Base-by-base conservation (phyloP, 2,888 invertebrate genomes). In the Charanyca ferruginea region DNA sequence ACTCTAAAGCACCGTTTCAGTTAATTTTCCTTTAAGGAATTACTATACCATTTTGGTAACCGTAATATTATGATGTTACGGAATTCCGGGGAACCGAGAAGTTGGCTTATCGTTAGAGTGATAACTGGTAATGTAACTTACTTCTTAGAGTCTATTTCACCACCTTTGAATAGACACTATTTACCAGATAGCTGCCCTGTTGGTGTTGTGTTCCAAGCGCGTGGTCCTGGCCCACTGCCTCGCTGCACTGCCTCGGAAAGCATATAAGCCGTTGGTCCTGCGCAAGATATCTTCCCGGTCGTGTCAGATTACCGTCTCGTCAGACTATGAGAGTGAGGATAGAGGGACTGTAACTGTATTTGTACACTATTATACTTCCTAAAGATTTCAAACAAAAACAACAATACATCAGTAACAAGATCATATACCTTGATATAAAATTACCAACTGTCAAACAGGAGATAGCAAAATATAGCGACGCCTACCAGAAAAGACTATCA, bases 1-100 rank as follows among this genome's bases (percentile, higher is more conserved):
- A 47, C 5, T 41, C 22, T 41, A 32, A 47, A 52, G 38, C 22
- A 13, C 20, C n/a, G 47, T 47, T 66, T 52, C 47, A 25, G 41
- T 48, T 66, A 48, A 66, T 66, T 42, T 59, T 9, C 47, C 32
- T 42, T 44, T 9, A 13, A 23, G 22, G 66, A 48, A 53, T 66
- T 60, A 2, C 25, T 23, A 9, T 11, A 35, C 32, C 38, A 20
- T 41, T 52, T 52, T 35, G 25, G 52, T 20, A 52, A 66, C 38
- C 49, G 28, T 42, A 49, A 44, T 49, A 42, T 42, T 49, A 42
- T 42, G 16, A 49, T 42, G 42, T 18, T 42, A 48, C 35, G 25
- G 11, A 35, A 49, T 44, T 55, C 20, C 13, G 7, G 20, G 3
- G 1, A 18, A 51, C 13, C 13, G 8, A n/a, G 25, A 20, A 6